Conservation (phyloP, 1,140 invertebrate species). For the Drosophila murphyi region DNA sequence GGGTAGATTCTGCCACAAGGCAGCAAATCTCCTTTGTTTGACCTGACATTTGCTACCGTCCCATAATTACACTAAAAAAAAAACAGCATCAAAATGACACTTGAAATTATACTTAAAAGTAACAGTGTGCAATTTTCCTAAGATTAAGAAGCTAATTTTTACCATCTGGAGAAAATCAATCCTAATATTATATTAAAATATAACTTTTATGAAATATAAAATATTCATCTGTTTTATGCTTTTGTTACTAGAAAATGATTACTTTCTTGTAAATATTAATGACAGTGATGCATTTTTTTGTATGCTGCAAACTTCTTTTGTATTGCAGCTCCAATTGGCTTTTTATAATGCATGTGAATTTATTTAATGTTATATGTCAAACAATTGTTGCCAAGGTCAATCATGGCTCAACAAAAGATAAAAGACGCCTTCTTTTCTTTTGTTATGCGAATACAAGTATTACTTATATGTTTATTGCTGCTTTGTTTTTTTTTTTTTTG, state of each 20-base stretch:
- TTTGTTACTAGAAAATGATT: too few species aligned
- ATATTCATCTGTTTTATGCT: too few species aligned
- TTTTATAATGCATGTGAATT: conserved; percentile 38
- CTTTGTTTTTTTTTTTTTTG: conserved; percentile 17
- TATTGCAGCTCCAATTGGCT: conserved; percentile 30
- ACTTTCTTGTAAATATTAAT: too few species aligned
- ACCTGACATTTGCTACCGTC: conserved; percentile 59
- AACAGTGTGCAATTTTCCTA: too few species aligned
- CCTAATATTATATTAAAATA: too few species aligned
- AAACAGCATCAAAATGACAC: neutral
- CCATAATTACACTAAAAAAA: conserved; percentile 32
- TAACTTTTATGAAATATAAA: too few species aligned
- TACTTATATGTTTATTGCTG: neutral
- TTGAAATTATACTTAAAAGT: neutral
- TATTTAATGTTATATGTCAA: conserved; percentile 37
- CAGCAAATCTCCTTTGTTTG: conserved; percentile 40
- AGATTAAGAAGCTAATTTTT: too few species aligned
- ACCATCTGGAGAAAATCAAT: too few species aligned
- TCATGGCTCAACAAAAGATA: conserved; percentile 33
- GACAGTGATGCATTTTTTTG: too few species aligned
- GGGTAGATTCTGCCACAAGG: neutral
- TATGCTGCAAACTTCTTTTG: conserved; percentile 33
- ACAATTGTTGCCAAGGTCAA: conserved; percentile 75
- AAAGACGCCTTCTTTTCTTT: conserved; percentile 14
- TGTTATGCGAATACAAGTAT: conserved; percentile 1